Evolutionary conservation across 2,797 vertebrate species (phyloP), one percentile per base, ranked within the genome.

Genomic region (Aldrovandia affinis): DNA sequence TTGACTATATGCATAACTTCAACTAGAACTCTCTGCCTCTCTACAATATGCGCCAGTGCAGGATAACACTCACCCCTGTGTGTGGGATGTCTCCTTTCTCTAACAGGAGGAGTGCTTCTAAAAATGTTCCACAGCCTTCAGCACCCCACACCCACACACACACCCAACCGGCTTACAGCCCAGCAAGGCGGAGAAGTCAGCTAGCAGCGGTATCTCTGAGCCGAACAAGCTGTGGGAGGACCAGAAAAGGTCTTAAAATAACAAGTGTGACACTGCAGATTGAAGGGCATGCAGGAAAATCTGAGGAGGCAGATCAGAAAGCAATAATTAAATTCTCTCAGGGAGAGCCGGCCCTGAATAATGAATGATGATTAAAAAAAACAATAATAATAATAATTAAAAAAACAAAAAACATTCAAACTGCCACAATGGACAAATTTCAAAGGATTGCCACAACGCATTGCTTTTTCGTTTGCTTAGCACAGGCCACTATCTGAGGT

Each of bases 61-160:
- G 0, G 50, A 52, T 80, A 68, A 70, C 47, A 4, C 57, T 70
- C 52, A 75, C 61, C 44, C 59, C 47, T 52, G 15, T 78, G 75
- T 63, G 78, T 36, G 33, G 50, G 52, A 18, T 39, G 44, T 78
- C 80, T 63, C 36, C 14, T 59, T 47, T 81, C 80, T 86, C 83
- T 47, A 81, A 78, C 63, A 80, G 75, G 42, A 82, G 36, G 52
- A n/a, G 59, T 78, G 77, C 39, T 79, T 80, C 79, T 86, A 87
- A 86, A 88, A 86, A 65, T 77, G 36, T 33, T 57, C 77, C 50
- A 50, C 25, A 42, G 80, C 59, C 61, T 33, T 73, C 47, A 61
- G 81, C 80, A 78, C 39, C 28, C 22, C 65, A 50, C 25, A n/a
- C 25, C 15, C 65, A 18, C 65, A 70, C 0, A 36, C 65, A 70